Percentiles rank a stretch among this genome's conserved stretches.
Conservation (phyloP, 2,797 vertebrate genomes). For the Pogoniulus pusillus region DNA sequence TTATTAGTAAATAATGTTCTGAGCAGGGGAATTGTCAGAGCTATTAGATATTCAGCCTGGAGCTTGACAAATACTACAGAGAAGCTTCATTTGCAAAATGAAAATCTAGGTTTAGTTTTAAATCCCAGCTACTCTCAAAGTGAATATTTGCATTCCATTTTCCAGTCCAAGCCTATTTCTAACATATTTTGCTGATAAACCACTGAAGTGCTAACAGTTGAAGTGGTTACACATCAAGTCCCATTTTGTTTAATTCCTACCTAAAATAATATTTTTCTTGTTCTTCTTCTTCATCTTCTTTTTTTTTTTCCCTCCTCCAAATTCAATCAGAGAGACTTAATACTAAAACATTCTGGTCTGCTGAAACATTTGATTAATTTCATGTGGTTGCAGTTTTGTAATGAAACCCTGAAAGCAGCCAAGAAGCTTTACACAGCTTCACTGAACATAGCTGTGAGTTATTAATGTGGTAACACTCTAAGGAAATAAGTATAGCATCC, state of each 20-base stretch:
- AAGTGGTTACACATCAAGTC: neutral
- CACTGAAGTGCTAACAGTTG: neutral
- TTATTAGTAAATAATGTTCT: neutral
- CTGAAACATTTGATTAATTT: constrained; percentile 37
- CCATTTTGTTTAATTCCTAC: neutral
- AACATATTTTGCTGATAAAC: neutral
- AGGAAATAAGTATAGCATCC: constrained; percentile 26
- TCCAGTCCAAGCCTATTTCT: neutral
- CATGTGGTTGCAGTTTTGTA: neutral
- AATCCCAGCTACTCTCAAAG: neutral
- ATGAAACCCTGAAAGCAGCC: constrained; percentile 15
- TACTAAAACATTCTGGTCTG: neutral
- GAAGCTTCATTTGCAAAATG: neutral
- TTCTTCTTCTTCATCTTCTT: too few species aligned
- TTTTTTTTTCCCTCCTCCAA: fast-evolving
- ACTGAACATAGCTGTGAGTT: constrained; percentile 21
- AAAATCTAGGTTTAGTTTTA: neutral
- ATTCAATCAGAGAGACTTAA: neutral
- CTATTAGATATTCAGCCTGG: neutral
- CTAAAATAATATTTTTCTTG: neutral
- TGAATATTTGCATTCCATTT: neutral
- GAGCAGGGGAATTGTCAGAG: neutral
- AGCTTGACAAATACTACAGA: neutral
- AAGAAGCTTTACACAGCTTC: neutral
- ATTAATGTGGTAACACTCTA: constrained; percentile 17